Evolutionary conservation across 2,113 vertebrate genomes (phyloP), one percentile per base, ranked within the genome.

Genomic region (Pomatostomus ruficeps): DNA sequence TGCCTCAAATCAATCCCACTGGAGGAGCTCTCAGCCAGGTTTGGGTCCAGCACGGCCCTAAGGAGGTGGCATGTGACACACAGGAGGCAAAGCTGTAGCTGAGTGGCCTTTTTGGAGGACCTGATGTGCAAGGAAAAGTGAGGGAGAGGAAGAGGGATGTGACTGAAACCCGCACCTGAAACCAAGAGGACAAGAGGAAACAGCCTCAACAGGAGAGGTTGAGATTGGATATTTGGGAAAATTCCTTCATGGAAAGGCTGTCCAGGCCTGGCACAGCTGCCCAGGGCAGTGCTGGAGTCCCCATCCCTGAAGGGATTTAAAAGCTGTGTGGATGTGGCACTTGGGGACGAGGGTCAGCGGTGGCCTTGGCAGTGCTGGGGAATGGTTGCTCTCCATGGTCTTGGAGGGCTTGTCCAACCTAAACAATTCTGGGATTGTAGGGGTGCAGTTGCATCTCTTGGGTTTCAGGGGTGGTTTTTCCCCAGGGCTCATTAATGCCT

Each of bases 41-140:
- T 38, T 77, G 72, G 51, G 79, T 35, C 5, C 20, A 19, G 82
- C 54, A 49, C 0, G 2, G 54, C 54, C 14, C 0, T 36, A 15
- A 78, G 24, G 67, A 75, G 57, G 61, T 85, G 57, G 18, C 21
- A 51, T n/a, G 5, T 4, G 45, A 43, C 18, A 20, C 52, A 40
- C 40, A 42, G 82, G 55, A 81, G 63, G 48, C 67, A 81, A 24
- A 36, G 57, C 33, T 68, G 84, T 3, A 43, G 58, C 58, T 70
- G 54, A 45, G 10, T 12, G 75, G 58, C 21, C 14, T 48, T 86
- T 88, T 8, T 76, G 38, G 54, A 67, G 62, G 61, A 49, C 0
- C 0, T 19, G 48, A 51, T 42, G 29, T 14, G 18, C 36, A 23
- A 10, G 31, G 48, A 76, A 66, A 76, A 36, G 31, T 49, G 43